Evolutionary conservation across 2,888 invertebrate species (phyloP).

Genomic region (Liposcelis brunnea): DNA sequence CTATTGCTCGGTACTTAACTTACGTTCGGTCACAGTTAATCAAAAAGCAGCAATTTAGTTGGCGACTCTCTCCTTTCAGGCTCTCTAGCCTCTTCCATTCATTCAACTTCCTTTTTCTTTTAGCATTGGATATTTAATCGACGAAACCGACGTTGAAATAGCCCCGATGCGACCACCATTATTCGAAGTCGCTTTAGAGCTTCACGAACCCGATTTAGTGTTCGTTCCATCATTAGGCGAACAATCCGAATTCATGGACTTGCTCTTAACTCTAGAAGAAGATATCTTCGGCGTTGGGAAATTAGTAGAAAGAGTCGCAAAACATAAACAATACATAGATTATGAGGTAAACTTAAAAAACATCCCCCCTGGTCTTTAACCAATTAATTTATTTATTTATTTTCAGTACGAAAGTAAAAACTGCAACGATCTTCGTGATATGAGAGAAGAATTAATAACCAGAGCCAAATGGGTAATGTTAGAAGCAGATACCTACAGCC

Average conservation of each 20-base stretch:
- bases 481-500: constrained; percentile 23
- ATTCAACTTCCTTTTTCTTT: constrained; percentile 17
- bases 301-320: constrained; percentile 48
- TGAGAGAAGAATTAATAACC: constrained; percentile 24
- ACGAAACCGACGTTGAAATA: constrained; percentile 39
- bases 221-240: constrained; percentile 56
- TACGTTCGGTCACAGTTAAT: no score
- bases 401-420: constrained; percentile 21
- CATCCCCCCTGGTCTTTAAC: background rate
- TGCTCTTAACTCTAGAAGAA: constrained; percentile 50
- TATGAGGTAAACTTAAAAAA: constrained; percentile 22
- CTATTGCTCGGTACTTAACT: no score
- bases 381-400: constrained; percentile 10
- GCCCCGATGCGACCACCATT: constrained; percentile 41
- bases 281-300: constrained; percentile 61
- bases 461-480: constrained; percentile 21
- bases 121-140: constrained; percentile 39
- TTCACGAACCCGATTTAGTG: constrained; percentile 52
- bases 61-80: no score
- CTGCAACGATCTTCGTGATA: constrained; percentile 22
- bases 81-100: no score
- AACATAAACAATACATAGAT: constrained; percentile 27
- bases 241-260: constrained; percentile 39
- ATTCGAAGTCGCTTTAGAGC: constrained; percentile 56
- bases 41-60: no score